Base-by-base conservation (phyloP, 2,797 vertebrate genomes). In the Lepus townsendii region DNA sequence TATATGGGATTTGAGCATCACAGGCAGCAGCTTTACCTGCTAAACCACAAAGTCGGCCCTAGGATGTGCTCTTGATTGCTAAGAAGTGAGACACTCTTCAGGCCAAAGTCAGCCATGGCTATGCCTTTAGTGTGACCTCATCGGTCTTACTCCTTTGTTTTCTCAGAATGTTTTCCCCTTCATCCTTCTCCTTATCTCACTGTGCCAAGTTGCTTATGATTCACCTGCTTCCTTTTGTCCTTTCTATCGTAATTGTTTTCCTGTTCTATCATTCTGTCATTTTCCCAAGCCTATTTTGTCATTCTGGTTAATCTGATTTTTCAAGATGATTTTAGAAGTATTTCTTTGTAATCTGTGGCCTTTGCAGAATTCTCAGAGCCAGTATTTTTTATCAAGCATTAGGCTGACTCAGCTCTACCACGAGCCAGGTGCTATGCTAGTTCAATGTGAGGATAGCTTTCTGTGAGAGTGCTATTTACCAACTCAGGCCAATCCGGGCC, bases 361-460 rank as follows among this genome's bases (percentile, higher is more conserved):
- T 90, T 66, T 68, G 16, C 16, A 79, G 80, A 78, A 83, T 87
- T 95, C 93, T 63, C 32, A 71, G 96, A 80, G 78, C 87, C 79
- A 90, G 7, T 96, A 66, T 11, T 57, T n/a, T 75, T 83, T 82
- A 54, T 54, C 42, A 75, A 89, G 38, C 63, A 16, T 22, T 12
- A 82, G 89, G 75, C 42, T 30, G 50, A 52, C 16, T 91, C 54
- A 65, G 50, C 52, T 77, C 83, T 52, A 7, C 66, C 9, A 17
- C 0, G 52, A 80, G 72, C 68, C 76, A 80, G 91, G 47, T 65
- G 89, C 80, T 47, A 4, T 6, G 17, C 27, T 32, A 54, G 26
- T 16, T 80, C 71, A 26, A 0, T 7, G 20, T 0, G 17, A 9
- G 6, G 10, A 30, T 10, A 7, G 19, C 78, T 84, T 78, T 94